Conservation (phyloP, 35 echinoderm and acorn worm genomes). For the Stichopus chloronotus region DNA sequence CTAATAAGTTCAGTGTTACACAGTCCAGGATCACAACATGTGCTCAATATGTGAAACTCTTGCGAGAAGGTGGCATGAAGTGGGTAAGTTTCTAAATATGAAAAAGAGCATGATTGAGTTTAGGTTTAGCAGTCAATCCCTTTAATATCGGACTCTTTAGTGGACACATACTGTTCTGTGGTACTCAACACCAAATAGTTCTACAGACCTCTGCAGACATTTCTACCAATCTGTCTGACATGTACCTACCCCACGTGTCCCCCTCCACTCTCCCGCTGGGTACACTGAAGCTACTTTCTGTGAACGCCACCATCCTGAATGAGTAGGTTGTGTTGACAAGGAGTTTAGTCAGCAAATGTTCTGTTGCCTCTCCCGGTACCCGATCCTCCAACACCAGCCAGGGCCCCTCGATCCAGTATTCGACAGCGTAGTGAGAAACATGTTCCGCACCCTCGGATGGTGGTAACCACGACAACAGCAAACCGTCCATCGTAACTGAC, state of each 20-base stretch:
- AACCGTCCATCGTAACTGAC: slow-evolving; percentile 51
- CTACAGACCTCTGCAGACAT: no score
- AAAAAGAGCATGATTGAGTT: no score
- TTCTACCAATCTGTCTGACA: no score
- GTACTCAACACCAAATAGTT: no score
- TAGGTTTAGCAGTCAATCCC: no score
- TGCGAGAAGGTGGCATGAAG: no score
- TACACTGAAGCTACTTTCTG: slow-evolving; percentile 68
- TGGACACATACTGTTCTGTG: no score
- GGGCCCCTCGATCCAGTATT: slow-evolving; percentile 80
- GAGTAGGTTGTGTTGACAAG: slow-evolving; percentile 75
- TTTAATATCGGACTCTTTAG: no score
- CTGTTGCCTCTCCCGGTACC: slow-evolving; percentile 33
- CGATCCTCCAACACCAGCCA: slow-evolving; percentile 81
- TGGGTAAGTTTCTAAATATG: no score
- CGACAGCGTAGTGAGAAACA: slow-evolving; percentile 77
- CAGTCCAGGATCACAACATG: no score
- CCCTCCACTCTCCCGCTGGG: slow-evolving; percentile 74
- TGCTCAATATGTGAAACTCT: no score
- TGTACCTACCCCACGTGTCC: slow-evolving; percentile 81
- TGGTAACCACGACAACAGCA: slow-evolving; percentile 78
- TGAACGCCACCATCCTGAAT: slow-evolving; percentile 90
- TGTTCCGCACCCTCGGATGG: slow-evolving; percentile 56
- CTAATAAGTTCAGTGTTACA: no score
- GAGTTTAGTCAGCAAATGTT: slow-evolving; percentile 51